Evolutionary conservation across 1,140 invertebrate genomes (phyloP), one percentile per base, ranked within the genome.

Genomic region (Vanessa tameamea): DNA sequence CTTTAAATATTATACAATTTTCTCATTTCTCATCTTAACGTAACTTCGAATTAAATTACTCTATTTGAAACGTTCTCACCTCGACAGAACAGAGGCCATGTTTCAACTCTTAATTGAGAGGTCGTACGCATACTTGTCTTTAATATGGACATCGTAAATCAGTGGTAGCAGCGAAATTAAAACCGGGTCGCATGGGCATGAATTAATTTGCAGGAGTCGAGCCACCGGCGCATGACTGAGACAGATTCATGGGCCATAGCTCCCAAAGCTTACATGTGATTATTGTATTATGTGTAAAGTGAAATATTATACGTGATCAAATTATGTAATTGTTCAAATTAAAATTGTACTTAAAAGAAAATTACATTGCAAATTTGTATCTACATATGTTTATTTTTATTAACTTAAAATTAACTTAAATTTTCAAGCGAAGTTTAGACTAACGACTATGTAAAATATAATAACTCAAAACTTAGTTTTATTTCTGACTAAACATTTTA

Each of bases 141-240:
- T 84, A 86, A 88, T 84, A 87, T 86, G 83, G 85, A 83, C 81
- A 83, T 82, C 85, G 83, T 90, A 88, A 87, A 90, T 90, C 88
- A 90, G 81, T 77, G 83, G 81, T 74, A 82, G 80, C 76, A 81
- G 79, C 82, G 81, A 89, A 88, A 90, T 90, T 88, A 89, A 90
- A 90, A 88, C 80, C 82, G 82, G 82, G 81, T 79, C 77, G 83
- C 78, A 79, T 76, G 73, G 76, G 76, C 79, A 78, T 79, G 80
- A 84, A 87, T 88, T 89, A 88, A 86, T 89, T 87, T 83, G 77
- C 80, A 81, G 76, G 73, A 67, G 77, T 67, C 72, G 78, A 76
- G 77, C 80, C 79, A 78, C 68, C 77, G 74, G 84, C 61, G 73
- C 31, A 64, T 76, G 85, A 85, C 82, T 78, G 79, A 81, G 84